A percentile compares a stretch with the other conserved stretches of the same genome.
Evolutionary conservation across 2,888 invertebrate species (phyloP).

Genomic region (Cosmorhoe ocellata): DNA sequence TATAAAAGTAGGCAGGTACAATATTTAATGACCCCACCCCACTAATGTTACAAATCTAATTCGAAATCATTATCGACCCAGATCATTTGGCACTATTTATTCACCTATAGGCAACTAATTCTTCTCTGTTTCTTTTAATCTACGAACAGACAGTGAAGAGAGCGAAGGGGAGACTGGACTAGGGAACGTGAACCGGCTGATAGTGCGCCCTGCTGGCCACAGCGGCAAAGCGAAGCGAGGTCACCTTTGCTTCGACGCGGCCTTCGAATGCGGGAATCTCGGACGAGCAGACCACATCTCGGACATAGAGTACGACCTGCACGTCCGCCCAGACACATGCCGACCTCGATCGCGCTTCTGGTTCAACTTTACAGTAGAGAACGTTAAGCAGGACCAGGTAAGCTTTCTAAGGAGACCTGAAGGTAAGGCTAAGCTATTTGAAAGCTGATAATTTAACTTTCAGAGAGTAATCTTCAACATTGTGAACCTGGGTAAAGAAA

Average conservation of each 20-base stretch:
- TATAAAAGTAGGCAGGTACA: too few species aligned
- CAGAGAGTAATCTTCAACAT: constrained; percentile 98
- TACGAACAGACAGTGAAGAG: constrained; percentile 90
- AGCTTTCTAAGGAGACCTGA: too few species aligned
- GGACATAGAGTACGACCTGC: constrained; percentile 98
- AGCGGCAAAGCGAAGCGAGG: constrained; percentile 98
- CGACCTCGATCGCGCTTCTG: constrained; percentile 96
- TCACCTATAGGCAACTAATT: too few species aligned
- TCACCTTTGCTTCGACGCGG: constrained; percentile 98
- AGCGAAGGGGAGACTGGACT: constrained; percentile 96
- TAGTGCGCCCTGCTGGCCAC: constrained; percentile 94
- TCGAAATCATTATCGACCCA: too few species aligned
- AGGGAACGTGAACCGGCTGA: constrained; percentile 94
- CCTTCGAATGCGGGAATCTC: constrained; percentile 97
- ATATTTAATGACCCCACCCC: too few species aligned
- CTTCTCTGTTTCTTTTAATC: not conserved
- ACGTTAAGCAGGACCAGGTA: constrained; percentile 95
- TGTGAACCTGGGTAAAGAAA: constrained; percentile 96
- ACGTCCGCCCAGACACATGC: constrained; percentile 97
- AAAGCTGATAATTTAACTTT: constrained; percentile 44
- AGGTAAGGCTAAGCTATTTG: too few species aligned
- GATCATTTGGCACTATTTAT: too few species aligned
- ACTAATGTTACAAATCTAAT: too few species aligned
- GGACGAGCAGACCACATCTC: constrained; percentile 97
- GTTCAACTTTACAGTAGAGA: constrained; percentile 99